Evolutionary conservation across 2,797 vertebrate species (phyloP).

Genomic region (Epinephelus awoara): DNA sequence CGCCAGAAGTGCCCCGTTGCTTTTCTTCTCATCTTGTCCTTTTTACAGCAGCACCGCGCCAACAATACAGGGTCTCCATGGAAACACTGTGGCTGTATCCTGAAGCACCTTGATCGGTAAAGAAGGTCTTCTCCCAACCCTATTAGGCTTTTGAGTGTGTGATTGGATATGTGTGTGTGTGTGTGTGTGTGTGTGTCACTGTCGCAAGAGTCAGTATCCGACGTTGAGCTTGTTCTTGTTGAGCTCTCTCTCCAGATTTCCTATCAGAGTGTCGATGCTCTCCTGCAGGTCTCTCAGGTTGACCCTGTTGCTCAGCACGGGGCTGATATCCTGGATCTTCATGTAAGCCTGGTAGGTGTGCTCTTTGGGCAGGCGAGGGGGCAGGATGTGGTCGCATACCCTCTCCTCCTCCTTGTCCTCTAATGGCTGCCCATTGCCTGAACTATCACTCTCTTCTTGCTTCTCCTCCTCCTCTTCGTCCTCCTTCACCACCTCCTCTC

Average conservation of each 20-base stretch:
- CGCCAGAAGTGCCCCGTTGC: conserved; percentile 67
- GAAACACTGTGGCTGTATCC: conserved; percentile 62
- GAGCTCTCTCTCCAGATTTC: conserved; percentile 97
- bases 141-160: conserved; percentile 2
- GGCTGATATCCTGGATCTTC: conserved; percentile 92
- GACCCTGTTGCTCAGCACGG: conserved; percentile 88
- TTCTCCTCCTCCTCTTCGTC: conserved; percentile 48
- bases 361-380: conserved; percentile 80
- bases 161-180: not conserved
- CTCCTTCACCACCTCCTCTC: conserved; percentile 42
- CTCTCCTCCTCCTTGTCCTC: conserved; percentile 65
- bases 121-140: conserved; percentile 37
- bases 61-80: conserved; percentile 37
- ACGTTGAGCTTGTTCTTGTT: conserved; percentile 96
- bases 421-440: conserved; percentile 55
- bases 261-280: conserved; percentile 97
- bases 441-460: conserved; percentile 55
- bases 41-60: conserved; percentile 53
- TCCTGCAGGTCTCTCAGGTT: conserved; percentile 98
- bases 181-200: conserved; percentile 3
- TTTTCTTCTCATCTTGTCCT: conserved; percentile 54
- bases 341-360: conserved; percentile 91
- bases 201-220: conserved; percentile 83
- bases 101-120: conserved; percentile 56
- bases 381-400: conserved; percentile 68